Conservation (phyloP, 2,113 vertebrate species). For the Rhadina sibilatrix region DNA sequence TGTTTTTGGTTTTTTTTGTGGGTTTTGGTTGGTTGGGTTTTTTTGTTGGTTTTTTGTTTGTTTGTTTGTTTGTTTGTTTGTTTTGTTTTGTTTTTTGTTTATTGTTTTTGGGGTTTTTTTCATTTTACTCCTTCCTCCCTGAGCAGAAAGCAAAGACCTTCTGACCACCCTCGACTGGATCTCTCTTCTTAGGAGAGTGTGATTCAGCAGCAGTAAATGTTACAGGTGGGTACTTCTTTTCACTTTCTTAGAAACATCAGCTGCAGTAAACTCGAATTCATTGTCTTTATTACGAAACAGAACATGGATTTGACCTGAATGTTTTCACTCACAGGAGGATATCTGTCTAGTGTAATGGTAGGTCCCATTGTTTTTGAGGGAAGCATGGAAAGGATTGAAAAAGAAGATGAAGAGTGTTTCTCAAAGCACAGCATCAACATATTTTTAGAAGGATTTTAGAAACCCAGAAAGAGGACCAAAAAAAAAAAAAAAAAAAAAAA, state of each 20-base stretch:
- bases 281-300: neutral
- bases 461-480: neutral
- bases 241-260: neutral
- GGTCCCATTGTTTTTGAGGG: neutral
- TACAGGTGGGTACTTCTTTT: neutral
- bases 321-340: neutral
- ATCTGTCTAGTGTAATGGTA: neutral
- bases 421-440: neutral
- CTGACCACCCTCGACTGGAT: neutral
- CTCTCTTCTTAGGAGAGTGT: neutral
- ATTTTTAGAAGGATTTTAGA: neutral
- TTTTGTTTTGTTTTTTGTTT: too few relatives aligned
- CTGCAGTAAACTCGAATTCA: neutral
- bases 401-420: neutral
- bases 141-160: neutral
- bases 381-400: neutral
- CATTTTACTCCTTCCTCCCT: neutral
- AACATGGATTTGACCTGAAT: neutral
- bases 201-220: neutral
- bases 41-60: too few relatives aligned
- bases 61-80: too few relatives aligned
- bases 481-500: too few relatives aligned
- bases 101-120: neutral
- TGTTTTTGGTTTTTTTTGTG: too few relatives aligned
- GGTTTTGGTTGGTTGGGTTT: too few relatives aligned